Base-by-base conservation (phyloP, 2,113 vertebrate species). In the Noctilio leporinus region DNA sequence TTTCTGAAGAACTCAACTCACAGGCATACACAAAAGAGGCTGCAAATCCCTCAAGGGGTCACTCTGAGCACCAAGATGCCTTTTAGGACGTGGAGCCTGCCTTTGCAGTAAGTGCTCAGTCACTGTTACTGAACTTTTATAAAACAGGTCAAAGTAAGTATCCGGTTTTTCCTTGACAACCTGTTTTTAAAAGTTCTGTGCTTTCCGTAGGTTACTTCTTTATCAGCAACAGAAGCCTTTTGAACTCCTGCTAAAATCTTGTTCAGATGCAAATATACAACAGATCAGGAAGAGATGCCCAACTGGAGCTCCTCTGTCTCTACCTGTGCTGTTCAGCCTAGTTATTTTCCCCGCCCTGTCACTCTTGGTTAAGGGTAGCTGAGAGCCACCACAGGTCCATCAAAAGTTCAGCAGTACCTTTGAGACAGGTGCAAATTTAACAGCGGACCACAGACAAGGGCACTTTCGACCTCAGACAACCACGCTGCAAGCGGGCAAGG, bases 301-400 rank as follows among this genome's bases (percentile, higher is more conserved):
- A 7, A 3, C 38, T 1, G 0, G 38, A 20, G 30, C 15, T 8
- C 7, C n/a, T 40, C 65, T 7, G 1, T 45, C 28, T 47, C 86
- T 1, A 4, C n/a, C 49, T 16, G 7, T 0, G 0, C 91, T 22
- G 14, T 11, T 35, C 1, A 3, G 38, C 38, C 53, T 22, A 59
- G 90, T 89, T 57, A 3, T 87, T 91, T 87, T 85, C n/a, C 51
- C 95, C 62, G 55, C 30, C 10, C 30, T 7, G 30, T 16, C 70
- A 72, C 22, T 49, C 1, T 7, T 80, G n/a, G 26, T 10, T 51
- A 33, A 93, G 17, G 43, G 17, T 26, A 55, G 40, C 59, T 69
- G 24, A 77, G 89, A 84, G 70, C 72, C 35, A 81, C 72, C 43
- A 67, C 0, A 26, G 57, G 47, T 47, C 33, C 33, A 15, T 57